These are phyloP conservation scores for Paguma larvata DNA, from an alignment of 2,797 vertebrate genomes.

Conservation along the genomic window DNA sequence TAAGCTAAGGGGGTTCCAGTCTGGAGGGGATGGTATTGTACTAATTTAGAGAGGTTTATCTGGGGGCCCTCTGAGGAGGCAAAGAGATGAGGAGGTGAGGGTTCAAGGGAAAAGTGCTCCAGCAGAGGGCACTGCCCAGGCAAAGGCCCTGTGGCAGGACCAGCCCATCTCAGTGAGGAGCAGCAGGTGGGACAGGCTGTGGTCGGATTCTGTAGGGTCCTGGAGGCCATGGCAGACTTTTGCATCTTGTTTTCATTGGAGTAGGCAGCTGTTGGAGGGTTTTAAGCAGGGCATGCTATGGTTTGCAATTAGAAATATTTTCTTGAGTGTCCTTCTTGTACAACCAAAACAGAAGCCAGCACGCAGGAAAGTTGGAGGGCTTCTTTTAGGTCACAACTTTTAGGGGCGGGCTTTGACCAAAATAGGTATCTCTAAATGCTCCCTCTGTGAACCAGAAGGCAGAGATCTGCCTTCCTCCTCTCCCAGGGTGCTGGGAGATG, in stretches of 20 bases:
- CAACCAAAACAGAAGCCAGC: neutral
- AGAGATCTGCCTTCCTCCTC: neutral
- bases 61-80: neutral
- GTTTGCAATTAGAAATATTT: neutral
- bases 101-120: neutral
- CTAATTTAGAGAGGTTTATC: too few relatives aligned
- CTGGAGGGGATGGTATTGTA: fast-evolving
- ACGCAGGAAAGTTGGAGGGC: conserved; percentile 3
- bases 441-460: neutral
- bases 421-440: neutral
- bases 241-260: neutral
- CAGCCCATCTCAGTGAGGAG: neutral
- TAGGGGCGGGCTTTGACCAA: neutral
- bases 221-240: neutral
- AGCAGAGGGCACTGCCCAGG: neutral
- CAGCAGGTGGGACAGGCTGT: fast-evolving
- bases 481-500: neutral
- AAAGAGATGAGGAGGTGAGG: neutral
- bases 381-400: conserved; percentile 65
- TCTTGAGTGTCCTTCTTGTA: neutral
- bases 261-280: neutral
- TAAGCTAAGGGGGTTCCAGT: neutral
- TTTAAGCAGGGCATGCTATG: neutral
- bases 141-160: neutral
- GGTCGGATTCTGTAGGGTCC: neutral